A percentile compares a stretch with the other conserved stretches of the same genome.
Evolutionary conservation across 2,888 invertebrate species (phyloP).

Genomic region (Cetonia aurata): DNA sequence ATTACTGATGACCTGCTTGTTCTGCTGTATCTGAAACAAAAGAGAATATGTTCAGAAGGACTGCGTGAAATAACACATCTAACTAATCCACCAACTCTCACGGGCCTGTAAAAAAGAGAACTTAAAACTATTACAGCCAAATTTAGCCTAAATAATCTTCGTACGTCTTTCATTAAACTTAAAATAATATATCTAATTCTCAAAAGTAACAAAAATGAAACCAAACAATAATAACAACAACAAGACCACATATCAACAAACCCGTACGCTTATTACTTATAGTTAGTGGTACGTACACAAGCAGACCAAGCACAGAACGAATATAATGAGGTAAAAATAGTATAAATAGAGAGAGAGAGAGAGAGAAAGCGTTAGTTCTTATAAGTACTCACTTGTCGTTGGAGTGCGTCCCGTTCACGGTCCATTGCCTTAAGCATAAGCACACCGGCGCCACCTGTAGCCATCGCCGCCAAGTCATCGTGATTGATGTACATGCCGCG

Average conservation of each 20-base stretch:
- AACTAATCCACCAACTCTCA: slow-evolving; percentile 12
- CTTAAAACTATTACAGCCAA: slow-evolving; percentile 31
- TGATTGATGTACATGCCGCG: slow-evolving; percentile 98
- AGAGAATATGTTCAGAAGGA: slow-evolving; percentile 48
- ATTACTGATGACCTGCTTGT: slow-evolving; percentile 92
- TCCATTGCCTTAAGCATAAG: slow-evolving; percentile 92
- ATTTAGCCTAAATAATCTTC: slow-evolving; percentile 32
- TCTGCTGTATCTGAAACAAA: slow-evolving; percentile 87
- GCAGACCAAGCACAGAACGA: slow-evolving; percentile 38
- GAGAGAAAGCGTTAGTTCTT: slow-evolving; percentile 43
- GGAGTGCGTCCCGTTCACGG: slow-evolving; percentile 92
- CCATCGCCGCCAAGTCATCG: slow-evolving; percentile 94
- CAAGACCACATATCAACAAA: slow-evolving; percentile 32
- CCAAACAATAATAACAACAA: slow-evolving; percentile 31
- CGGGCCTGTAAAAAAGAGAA: slow-evolving; percentile 28
- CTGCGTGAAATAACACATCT: background rate
- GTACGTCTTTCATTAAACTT: slow-evolving; percentile 16
- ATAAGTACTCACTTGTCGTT: slow-evolving; percentile 89
- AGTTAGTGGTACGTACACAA: slow-evolving; percentile 23
- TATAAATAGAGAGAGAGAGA: slow-evolving; percentile 38
- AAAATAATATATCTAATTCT: slow-evolving; percentile 10
- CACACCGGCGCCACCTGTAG: slow-evolving; percentile 80
- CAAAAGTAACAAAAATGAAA: slow-evolving; percentile 24
- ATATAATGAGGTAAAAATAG: slow-evolving; percentile 30
- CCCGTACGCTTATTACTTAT: slow-evolving; percentile 21